Base-by-base conservation (phyloP, 2,113 vertebrate species). In the Odocoileus virginianus region DNA sequence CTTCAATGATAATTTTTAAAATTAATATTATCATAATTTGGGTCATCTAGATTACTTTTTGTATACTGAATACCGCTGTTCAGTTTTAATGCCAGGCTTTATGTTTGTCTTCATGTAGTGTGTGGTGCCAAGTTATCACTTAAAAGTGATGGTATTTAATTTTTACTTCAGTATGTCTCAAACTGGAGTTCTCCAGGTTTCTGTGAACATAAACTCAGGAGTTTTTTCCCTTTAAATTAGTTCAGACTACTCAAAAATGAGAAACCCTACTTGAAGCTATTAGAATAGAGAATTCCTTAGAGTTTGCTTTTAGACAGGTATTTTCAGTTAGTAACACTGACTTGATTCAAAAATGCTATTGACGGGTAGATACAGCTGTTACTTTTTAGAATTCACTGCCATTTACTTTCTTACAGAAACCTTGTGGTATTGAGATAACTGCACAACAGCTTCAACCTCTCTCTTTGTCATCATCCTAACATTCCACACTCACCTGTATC, bases 121-220 rank as follows among this genome's bases (percentile, higher is more conserved):
- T 47, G 5, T 58, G 19, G 17, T 82, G 21, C 40, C 58, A 96
- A 64, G 23, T 93, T 91, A 40, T 55, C 50, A 74, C 0, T 47
- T 47, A 84, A 11, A 91, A 91, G 17, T 58, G 55, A 91, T 36
- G 43, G 30, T 54, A 50, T 57, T 82, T 96, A 15, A 76, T 95
- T 88, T 97, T 97, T 82, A 94, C 23, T 92, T 76, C 11, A 86
- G 25, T n/a, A 28, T 67, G 94, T 94, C 54, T 94, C 54, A 85
- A 91, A 76, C 54, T 82, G 74, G 25, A 16, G 58, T 85, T 94
- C 2, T 71, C 23, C 64, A 87, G 28, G 19, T 19, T 81, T 94
- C 92, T 96, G 47, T 74, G 19, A 87, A 89, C 58, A 67, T 83
- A 92, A 86, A 82, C 7, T 47, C 45, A 55, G 33, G 28, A 86